Evolutionary conservation across 2,797 vertebrate species (phyloP).

Genomic region (Staurois parvus): DNA sequence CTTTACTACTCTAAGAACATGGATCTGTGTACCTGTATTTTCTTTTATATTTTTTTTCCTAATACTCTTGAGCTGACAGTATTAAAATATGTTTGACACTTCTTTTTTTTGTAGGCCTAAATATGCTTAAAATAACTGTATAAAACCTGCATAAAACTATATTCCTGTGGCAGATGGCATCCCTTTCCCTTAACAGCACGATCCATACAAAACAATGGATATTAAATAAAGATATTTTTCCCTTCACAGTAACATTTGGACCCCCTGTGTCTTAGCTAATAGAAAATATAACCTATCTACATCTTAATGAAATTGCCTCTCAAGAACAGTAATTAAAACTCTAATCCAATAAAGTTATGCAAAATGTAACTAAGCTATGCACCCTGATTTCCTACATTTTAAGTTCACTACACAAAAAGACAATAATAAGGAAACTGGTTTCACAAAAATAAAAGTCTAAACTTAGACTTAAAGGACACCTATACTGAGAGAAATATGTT

Average conservation of each 20-base stretch:
- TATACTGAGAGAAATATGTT: no score
- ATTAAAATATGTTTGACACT: no score
- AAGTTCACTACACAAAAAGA: no score
- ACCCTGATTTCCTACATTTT: no score
- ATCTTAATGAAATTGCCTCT: conserved; percentile 56
- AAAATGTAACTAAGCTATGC: conserved; percentile 23
- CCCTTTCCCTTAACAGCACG: conserved; percentile 40
- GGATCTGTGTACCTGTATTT: no score
- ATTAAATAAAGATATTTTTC: conserved; percentile 60
- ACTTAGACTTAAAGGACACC: no score
- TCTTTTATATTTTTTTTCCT: no score
- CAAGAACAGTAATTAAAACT: conserved; percentile 58
- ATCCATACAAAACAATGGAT: conserved; percentile 52
- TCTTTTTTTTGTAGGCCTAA: not conserved
- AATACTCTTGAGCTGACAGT: no score
- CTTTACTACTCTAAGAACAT: no score
- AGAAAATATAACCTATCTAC: conserved; percentile 57
- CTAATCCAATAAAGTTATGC: conserved; percentile 49
- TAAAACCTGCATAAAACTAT: not conserved
- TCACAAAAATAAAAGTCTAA: no score
- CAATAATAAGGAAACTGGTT: no score
- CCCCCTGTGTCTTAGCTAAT: conserved; percentile 56
- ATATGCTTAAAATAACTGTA: conserved; percentile 1
- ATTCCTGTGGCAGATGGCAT: conserved; percentile 48
- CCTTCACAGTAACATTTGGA: conserved; percentile 49